Evolutionary conservation across 1,140 invertebrate genomes (phyloP).

Genomic region (Atta texana): DNA sequence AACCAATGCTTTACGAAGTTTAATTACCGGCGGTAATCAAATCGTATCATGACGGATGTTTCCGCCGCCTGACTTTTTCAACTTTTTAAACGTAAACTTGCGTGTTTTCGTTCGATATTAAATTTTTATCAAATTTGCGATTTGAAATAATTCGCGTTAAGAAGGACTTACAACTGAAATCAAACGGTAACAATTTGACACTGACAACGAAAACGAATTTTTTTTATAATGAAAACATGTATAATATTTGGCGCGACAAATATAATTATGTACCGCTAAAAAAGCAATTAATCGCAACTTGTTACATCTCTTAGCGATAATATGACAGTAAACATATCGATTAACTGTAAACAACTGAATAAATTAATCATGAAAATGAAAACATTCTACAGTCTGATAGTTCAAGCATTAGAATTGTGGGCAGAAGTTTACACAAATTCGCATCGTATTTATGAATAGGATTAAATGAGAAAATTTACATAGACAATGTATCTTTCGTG

Average conservation of each 20-base stretch:
- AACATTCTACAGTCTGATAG: not conserved
- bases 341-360: not conserved
- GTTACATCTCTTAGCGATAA: not conserved
- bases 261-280: not conserved
- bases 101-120: not conserved
- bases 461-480: conserved; percentile 14
- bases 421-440: not conserved
- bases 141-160: not conserved
- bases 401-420: not conserved
- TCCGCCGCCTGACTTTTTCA: not conserved
- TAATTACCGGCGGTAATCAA: conserved; percentile 1
- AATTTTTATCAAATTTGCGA: not conserved
- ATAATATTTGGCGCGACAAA: conserved; percentile 26
- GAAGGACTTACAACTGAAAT: conserved; percentile 15
- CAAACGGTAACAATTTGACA: not conserved
- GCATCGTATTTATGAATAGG: not conserved
- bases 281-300: not conserved
- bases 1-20: conserved; percentile 19
- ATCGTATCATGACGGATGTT: not conserved
- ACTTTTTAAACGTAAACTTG: not conserved
- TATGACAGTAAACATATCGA: not conserved
- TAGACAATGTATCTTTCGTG: not conserved
- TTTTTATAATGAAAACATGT: not conserved
- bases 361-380: conserved; percentile 3
- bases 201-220: not conserved